Base-by-base conservation (phyloP, 2,113 vertebrate genomes). In the Melierax canorus region DNA sequence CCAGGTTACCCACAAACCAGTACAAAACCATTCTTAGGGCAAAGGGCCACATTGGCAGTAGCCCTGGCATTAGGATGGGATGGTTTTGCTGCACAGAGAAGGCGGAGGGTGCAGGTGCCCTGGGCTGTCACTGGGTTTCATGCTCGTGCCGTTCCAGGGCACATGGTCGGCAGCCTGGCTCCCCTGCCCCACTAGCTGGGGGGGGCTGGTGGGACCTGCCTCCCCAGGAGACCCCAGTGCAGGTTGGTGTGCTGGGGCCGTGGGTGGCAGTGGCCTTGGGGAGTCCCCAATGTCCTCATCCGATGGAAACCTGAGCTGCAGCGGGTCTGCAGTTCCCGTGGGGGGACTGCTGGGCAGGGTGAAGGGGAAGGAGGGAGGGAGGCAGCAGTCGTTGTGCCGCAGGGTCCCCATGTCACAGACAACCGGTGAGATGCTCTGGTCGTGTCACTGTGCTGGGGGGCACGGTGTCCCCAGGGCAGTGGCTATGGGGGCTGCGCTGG, bases 171-270 rank as follows among this genome's bases (percentile, higher is more conserved):
- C 36, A 36, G 58, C 29, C 5, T 1, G 7, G 63, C n/a, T 45
- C 26, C 20, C 26, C 7, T 20, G 39, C 46, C 15, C 5, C 7
- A 0, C n/a, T 73, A 32, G 8, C 59, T 34, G 4, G 0, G 15
- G 0, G 15, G 4, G 43, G 56, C 36, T 36, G 22, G 21, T 1
- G 30, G 32, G 30, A 21, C 15, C 39, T 38, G 50, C 56, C 22
- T 30, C 10, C 39, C 29, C 45, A 9, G 22, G 56, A 75, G 10
- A 34, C 5, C 51, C 21, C 58, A 1, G 24, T 0, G 30, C 1
- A 9, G 36, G 19, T 3, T 18, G 22, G 24, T 39, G 11, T 2
- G 17, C 14, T 19, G 83, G 15, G n/a, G 41, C 34, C 6, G 2
- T 3, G 27, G 39, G 36, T 3, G 64, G 20, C 32, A 53, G 39